These are phyloP conservation scores for Siniperca obscura DNA, from an alignment of 2,797 vertebrate genomes.

Conservation along the genomic window DNA sequence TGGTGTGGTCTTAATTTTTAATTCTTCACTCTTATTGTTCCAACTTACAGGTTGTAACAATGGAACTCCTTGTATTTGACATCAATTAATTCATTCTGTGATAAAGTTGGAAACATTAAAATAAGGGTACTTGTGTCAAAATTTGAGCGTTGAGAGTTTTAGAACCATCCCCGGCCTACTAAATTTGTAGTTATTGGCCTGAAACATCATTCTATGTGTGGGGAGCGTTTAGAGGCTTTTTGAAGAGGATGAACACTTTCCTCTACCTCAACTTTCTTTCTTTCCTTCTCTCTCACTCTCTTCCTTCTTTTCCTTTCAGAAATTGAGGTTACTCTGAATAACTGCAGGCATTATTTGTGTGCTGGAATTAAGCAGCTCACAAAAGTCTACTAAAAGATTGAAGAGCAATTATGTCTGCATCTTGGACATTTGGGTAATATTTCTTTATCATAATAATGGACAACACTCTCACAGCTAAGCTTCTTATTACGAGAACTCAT, in stretches of 20 bases:
- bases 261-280: neutral
- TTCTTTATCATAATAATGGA: slow-evolving; percentile 63
- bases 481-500: slow-evolving; percentile 68
- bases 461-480: slow-evolving; percentile 63
- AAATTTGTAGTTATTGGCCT: too few species aligned
- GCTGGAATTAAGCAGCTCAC: slow-evolving; percentile 39
- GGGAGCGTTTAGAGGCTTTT: too few species aligned
- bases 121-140: too few species aligned
- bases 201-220: too few species aligned
- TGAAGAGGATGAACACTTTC: neutral
- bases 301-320: slow-evolving; percentile 20
- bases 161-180: too few species aligned
- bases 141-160: too few species aligned
- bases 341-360: slow-evolving; percentile 29
- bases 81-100: too few species aligned
- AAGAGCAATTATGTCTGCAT: slow-evolving; percentile 51
- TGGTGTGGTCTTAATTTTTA: too few species aligned
- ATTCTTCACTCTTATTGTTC: too few species aligned
- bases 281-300: neutral
- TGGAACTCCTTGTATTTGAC: too few species aligned
- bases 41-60: too few species aligned
- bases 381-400: slow-evolving; percentile 27
- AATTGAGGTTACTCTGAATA: slow-evolving; percentile 34
- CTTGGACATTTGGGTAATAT: slow-evolving; percentile 59
- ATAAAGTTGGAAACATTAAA: too few species aligned